phyloP scores from a whole-genome alignment of 2,888 invertebrate species.

The Watsonalla cultraria region DNA sequence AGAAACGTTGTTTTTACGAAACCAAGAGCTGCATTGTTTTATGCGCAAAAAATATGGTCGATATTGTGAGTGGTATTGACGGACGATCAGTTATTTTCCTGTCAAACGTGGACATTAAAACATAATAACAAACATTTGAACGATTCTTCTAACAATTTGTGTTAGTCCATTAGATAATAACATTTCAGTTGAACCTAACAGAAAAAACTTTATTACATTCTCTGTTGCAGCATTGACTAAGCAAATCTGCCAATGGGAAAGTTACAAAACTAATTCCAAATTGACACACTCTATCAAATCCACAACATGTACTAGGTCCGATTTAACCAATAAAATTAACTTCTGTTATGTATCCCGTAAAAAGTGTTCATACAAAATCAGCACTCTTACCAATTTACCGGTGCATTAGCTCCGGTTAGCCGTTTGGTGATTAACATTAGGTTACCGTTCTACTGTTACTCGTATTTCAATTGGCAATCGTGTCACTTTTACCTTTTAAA shows the following conservation, averaged over 20 bases:
- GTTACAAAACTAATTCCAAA: conserved; percentile 30
- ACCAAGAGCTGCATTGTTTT: conserved; percentile 1
- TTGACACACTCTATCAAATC: conserved; percentile 27
- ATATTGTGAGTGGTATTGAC: no score
- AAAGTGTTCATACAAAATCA: conserved; percentile 40
- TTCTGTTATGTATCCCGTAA: conserved; percentile 36
- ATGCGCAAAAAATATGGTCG: not conserved
- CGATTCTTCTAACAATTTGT: no score
- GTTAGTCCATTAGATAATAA: no score
- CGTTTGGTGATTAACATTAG: conserved; percentile 39
- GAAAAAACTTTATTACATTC: no score
- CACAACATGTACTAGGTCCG: conserved; percentile 14
- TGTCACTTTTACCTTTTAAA: conserved; percentile 37
- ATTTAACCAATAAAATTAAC: conserved; percentile 28
- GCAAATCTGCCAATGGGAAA: conserved; percentile 23
- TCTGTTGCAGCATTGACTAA: conserved; percentile 2
- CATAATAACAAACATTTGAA: no score
- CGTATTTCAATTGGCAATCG: conserved; percentile 32
- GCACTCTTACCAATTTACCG: conserved; percentile 55
- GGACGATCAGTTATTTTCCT: no score
- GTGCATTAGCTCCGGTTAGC: conserved; percentile 45
- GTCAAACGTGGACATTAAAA: no score
- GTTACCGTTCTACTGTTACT: conserved; percentile 37
- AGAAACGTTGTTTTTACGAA: conserved; percentile 29
- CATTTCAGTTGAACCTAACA: no score